phyloP scores from a whole-genome alignment of 2,888 invertebrate species.

The Hetaerina titia region DNA sequence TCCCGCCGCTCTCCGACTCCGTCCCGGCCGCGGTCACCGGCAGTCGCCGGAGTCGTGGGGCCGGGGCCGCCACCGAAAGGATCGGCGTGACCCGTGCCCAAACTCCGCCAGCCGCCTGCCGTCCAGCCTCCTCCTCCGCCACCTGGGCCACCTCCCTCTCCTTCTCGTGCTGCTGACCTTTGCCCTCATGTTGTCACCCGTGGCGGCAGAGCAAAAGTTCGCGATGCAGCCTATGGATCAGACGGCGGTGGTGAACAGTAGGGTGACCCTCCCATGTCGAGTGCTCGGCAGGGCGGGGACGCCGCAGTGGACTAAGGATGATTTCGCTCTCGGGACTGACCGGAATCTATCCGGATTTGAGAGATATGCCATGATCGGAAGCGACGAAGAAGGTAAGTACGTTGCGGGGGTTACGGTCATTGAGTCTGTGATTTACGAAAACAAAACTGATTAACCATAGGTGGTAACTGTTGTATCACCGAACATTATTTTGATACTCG shows the following conservation, averaged over 20 bases:
- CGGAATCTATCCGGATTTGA: slow-evolving; percentile 94
- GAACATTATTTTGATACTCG: not conserved
- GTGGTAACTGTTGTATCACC: not conserved
- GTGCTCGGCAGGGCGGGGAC: slow-evolving; percentile 93
- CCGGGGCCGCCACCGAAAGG: slow-evolving; percentile 21
- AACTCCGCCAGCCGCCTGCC: not conserved
- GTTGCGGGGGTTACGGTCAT: not conserved
- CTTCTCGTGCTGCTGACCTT: not conserved
- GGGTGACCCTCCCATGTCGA: slow-evolving; percentile 93
- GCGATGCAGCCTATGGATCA: slow-evolving; percentile 95
- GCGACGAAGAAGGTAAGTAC: slow-evolving; percentile 92
- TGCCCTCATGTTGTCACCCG: slow-evolving; percentile 72
- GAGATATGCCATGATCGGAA: slow-evolving; percentile 97
- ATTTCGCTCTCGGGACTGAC: slow-evolving; percentile 95
- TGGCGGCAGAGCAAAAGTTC: slow-evolving; percentile 87
- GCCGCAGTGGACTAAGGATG: slow-evolving; percentile 98
- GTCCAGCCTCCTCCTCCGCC: not conserved
- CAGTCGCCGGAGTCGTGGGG: not conserved
- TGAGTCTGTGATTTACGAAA: not conserved
- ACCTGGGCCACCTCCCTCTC: not conserved
- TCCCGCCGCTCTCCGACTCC: not conserved
- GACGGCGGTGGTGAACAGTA: slow-evolving; percentile 92
- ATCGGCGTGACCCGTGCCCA: not conserved
- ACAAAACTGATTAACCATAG: not conserved
- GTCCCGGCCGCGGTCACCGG: not conserved